phyloP scores from a whole-genome alignment of 2,113 vertebrate species.

The Syngnathoides biaculeatus region DNA sequence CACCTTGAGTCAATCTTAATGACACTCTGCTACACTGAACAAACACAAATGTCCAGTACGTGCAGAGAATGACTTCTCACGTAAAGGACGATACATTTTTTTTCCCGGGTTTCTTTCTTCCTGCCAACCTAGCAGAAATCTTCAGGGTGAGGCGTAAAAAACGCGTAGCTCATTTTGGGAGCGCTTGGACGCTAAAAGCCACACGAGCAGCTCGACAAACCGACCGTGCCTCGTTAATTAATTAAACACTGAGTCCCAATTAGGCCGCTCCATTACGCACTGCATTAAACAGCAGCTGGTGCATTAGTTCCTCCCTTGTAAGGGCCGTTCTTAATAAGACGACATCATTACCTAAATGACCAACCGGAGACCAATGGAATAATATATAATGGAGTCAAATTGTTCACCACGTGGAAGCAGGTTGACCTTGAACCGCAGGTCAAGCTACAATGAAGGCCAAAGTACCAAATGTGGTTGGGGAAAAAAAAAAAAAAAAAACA shows the following conservation, averaged over 20 bases:
- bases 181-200: not conserved
- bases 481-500: too few relatives aligned
- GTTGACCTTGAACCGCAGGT: slow-evolving; percentile 36
- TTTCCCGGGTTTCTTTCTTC: slow-evolving; percentile 15
- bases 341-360: slow-evolving; percentile 64
- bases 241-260: slow-evolving; percentile 73
- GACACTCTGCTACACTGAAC: not conserved
- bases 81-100: not conserved
- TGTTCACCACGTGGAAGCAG: slow-evolving; percentile 27
- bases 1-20: not conserved
- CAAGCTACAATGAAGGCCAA: slow-evolving; percentile 45
- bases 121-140: slow-evolving; percentile 4
- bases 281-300: slow-evolving; percentile 73
- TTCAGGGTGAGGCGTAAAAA: not conserved
- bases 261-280: slow-evolving; percentile 72
- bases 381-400: slow-evolving; percentile 31
- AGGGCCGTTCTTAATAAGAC: slow-evolving; percentile 63
- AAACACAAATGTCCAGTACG: not conserved
- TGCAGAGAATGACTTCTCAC: not conserved
- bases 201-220: slow-evolving; percentile 23
- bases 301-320: slow-evolving; percentile 64
- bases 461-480: slow-evolving; percentile 8
- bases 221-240: slow-evolving; percentile 72
- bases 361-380: slow-evolving; percentile 45
- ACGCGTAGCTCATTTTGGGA: not conserved